These are phyloP conservation scores for Dryadula phaetusa DNA, from an alignment of 2,888 invertebrate genomes.

Conservation along the genomic window DNA sequence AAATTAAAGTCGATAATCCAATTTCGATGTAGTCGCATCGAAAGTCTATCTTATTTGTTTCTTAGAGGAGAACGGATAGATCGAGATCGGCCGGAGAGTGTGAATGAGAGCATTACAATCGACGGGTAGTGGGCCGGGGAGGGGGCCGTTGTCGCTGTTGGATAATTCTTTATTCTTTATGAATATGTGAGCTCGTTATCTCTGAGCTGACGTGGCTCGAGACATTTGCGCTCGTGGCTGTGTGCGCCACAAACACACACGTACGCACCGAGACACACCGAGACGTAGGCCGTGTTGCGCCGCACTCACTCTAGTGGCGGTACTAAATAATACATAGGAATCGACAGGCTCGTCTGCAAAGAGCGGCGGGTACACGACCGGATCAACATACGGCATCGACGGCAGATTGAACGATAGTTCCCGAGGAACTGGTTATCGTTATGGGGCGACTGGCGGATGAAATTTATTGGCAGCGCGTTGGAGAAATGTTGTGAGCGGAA, in stretches of 20 bases:
- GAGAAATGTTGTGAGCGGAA: constrained; percentile 85
- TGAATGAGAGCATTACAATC: constrained; percentile 82
- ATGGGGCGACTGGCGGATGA: constrained; percentile 84
- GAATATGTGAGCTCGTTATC: constrained; percentile 84
- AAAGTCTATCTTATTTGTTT: constrained; percentile 68
- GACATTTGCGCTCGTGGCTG: constrained; percentile 59
- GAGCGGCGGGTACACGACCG: constrained; percentile 83
- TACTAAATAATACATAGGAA: constrained; percentile 83
- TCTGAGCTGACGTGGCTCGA: constrained; percentile 71
- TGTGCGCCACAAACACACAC: constrained; percentile 52
- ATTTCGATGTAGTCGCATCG: constrained; percentile 62
- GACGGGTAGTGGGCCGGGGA: constrained; percentile 64
- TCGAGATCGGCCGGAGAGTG: constrained; percentile 79
- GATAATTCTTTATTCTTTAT: constrained; percentile 84
- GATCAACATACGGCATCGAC: constrained; percentile 84
- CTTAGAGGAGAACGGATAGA: constrained; percentile 81
- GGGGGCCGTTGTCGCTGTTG: constrained; percentile 62
- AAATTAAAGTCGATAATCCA: constrained; percentile 83
- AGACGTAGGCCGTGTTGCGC: constrained; percentile 54
- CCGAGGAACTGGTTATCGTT: constrained; percentile 85
- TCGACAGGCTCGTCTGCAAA: constrained; percentile 80
- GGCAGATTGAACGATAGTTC: constrained; percentile 85
- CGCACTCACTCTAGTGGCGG: constrained; percentile 67
- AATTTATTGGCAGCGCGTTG: constrained; percentile 83
- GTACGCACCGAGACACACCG: constrained; percentile 40